These are phyloP conservation scores for Chionoecetes opilio DNA, from an alignment of 1,140 invertebrate genomes.

Conservation along the genomic window DNA sequence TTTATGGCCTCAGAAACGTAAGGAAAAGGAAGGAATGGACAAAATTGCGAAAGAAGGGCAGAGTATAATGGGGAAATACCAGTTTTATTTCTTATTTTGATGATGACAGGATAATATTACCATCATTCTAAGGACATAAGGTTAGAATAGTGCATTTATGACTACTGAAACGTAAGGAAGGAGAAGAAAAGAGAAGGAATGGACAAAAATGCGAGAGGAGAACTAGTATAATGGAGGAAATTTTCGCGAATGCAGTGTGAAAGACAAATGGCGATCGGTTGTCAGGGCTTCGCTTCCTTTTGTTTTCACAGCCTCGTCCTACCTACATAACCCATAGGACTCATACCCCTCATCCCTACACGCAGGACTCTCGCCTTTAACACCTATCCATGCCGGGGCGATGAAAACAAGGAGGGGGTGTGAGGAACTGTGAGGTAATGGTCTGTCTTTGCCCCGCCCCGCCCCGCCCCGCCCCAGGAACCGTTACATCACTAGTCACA, in stretches of 20 bases:
- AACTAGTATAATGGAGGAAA: neutral
- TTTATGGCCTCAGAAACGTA: too few relatives aligned
- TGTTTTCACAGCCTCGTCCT: constrained; percentile 42
- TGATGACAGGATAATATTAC: too few relatives aligned
- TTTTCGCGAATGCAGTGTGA: constrained; percentile 64
- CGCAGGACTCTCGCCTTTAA: neutral
- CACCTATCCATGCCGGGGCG: neutral
- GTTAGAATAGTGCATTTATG: neutral
- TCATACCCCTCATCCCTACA: neutral
- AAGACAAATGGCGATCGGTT: constrained; percentile 64
- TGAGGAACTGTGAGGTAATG: neutral
- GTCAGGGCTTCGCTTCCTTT: constrained; percentile 52
- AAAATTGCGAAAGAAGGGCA: neutral
- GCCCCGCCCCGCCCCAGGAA: neutral
- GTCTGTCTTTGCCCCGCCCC: neutral
- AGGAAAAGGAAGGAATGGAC: neutral
- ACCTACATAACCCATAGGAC: neutral
- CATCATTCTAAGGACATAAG: too few relatives aligned
- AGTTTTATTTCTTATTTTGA: too few relatives aligned
- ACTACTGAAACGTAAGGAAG: neutral
- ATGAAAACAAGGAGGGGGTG: neutral
- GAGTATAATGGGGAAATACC: neutral
- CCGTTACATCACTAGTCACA: neutral
- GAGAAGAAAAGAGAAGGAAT: neutral
- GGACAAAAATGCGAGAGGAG: neutral